Percentiles rank a stretch among this genome's conserved stretches.
Evolutionary conservation across 2,797 vertebrate species (phyloP).

Genomic region (Siniperca obscura): DNA sequence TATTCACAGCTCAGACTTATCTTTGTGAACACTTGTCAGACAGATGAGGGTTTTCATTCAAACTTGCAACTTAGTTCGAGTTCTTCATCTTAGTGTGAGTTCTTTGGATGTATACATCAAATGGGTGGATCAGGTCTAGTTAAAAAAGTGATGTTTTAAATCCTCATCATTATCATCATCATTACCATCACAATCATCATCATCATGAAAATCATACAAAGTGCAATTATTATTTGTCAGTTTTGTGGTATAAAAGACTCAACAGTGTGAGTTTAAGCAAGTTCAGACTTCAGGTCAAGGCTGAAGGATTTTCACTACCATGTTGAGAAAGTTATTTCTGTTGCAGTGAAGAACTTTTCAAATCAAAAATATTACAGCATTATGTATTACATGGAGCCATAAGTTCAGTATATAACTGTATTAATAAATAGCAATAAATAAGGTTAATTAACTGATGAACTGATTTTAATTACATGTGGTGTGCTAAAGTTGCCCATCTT

Average conservation of each 20-base stretch:
- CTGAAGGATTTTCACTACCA: neutral
- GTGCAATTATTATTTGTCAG: constrained; percentile 3
- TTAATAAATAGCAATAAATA: neutral
- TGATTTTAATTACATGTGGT: constrained; percentile 11
- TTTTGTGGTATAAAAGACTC: constrained; percentile 28
- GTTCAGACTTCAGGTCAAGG: constrained; percentile 15
- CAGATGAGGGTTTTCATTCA: constrained; percentile 33
- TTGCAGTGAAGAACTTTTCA: neutral
- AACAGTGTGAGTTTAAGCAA: constrained; percentile 6
- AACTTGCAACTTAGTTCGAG: constrained; percentile 22
- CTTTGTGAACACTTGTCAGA: constrained; percentile 13
- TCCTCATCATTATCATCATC: neutral
- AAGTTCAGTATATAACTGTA: neutral
- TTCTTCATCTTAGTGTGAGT: constrained; percentile 19
- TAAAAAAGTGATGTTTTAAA: constrained; percentile 31
- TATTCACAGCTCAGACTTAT: constrained; percentile 13
- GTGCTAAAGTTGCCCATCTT: neutral
- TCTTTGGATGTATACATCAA: constrained; percentile 19
- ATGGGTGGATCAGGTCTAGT: constrained; percentile 5
- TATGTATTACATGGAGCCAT: neutral
- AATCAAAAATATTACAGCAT: neutral
- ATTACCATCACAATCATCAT: neutral
- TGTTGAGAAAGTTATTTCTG: constrained; percentile 16
- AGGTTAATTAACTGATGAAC: neutral
- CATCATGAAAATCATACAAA: neutral